Percentiles rank a stretch among this genome's conserved stretches.
phyloP scores from a whole-genome alignment of 2,113 vertebrate species.

The Axis porcinus region DNA sequence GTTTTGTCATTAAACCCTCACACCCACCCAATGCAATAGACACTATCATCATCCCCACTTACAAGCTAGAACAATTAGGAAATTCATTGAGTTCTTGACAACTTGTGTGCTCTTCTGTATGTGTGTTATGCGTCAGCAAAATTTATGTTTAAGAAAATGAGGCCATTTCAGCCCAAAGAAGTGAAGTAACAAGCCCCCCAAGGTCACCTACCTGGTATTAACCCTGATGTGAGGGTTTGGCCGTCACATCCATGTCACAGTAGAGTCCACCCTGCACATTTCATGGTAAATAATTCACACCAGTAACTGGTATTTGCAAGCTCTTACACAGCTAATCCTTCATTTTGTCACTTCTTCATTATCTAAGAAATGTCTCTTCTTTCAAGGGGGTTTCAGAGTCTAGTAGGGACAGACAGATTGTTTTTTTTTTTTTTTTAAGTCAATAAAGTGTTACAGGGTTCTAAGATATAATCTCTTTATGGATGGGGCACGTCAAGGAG shows the following conservation, averaged over 20 bases:
- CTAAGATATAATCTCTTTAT: background rate
- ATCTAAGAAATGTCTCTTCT: background rate
- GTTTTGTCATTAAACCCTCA: background rate
- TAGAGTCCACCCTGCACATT: background rate
- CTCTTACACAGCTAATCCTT: background rate
- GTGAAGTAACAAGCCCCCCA: background rate
- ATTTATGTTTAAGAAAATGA: background rate
- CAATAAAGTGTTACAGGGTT: background rate
- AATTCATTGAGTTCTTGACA: background rate
- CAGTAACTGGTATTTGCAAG: background rate
- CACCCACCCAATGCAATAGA: accelerated
- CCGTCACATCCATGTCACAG: background rate
- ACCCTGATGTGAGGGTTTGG: background rate
- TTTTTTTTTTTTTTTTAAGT: background rate
- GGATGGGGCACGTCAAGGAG: background rate
- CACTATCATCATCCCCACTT: background rate
- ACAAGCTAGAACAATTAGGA: background rate
- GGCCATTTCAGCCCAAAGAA: background rate
- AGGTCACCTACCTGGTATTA: background rate
- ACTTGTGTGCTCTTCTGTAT: background rate
- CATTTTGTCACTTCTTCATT: background rate
- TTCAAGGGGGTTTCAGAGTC: background rate
- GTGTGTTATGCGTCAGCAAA: background rate
- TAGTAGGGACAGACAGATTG: background rate
- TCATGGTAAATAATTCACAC: background rate